phyloP scores from a whole-genome alignment of 2,797 vertebrate genomes.

The Amniataba percoides region DNA sequence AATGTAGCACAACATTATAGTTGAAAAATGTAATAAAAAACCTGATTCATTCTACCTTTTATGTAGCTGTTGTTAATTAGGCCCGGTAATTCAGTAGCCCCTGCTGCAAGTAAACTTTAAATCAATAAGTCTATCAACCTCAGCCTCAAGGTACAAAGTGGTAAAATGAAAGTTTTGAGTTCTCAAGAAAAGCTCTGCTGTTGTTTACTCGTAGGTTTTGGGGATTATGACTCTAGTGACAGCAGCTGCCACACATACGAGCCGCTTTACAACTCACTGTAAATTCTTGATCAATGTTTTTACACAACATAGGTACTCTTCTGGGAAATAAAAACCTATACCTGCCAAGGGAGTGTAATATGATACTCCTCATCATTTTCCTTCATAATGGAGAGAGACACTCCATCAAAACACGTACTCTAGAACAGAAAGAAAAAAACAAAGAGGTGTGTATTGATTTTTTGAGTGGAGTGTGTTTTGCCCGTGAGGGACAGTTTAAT shows the following conservation, averaged over 20 bases:
- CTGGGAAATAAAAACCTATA: slow-evolving; percentile 78
- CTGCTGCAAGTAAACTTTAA: slow-evolving; percentile 30
- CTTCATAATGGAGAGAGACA: slow-evolving; percentile 73
- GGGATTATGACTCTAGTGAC: slow-evolving; percentile 57
- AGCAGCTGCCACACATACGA: slow-evolving; percentile 53
- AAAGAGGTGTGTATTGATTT: slow-evolving; percentile 82
- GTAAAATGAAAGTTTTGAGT: slow-evolving; percentile 39
- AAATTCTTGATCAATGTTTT: slow-evolving; percentile 75
- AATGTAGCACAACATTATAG: background rate
- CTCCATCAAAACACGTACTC: slow-evolving; percentile 74
- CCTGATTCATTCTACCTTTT: background rate
- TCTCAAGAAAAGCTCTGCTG: slow-evolving; percentile 39
- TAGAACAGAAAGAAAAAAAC: slow-evolving; percentile 43
- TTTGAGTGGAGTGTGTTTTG: slow-evolving; percentile 78
- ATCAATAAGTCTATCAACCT: slow-evolving; percentile 50
- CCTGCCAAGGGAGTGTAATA: slow-evolving; percentile 68
- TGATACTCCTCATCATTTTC: slow-evolving; percentile 76
- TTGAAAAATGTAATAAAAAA: slow-evolving; percentile 17
- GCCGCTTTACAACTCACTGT: slow-evolving; percentile 63
- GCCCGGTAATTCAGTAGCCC: background rate
- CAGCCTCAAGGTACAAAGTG: slow-evolving; percentile 42
- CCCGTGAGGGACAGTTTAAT: slow-evolving; percentile 84
- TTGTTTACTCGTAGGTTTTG: slow-evolving; percentile 41
- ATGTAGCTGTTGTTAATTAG: slow-evolving; percentile 20
- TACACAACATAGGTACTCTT: slow-evolving; percentile 63